phyloP scores from a whole-genome alignment of 2,888 invertebrate species.

The Auanema sp. region DNA sequence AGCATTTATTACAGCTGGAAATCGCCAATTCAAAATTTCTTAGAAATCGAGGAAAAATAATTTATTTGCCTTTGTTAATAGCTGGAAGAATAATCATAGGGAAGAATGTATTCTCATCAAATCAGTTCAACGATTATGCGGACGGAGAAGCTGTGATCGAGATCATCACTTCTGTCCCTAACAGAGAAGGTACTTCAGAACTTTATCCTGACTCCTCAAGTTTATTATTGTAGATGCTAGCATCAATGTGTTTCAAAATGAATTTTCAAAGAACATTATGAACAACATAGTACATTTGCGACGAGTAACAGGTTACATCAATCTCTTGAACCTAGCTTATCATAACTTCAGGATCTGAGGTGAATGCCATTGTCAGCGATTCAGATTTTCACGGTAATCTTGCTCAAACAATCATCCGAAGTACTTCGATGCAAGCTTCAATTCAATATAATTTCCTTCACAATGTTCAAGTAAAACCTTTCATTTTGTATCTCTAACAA shows the following conservation, averaged over 20 bases:
- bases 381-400: slow-evolving; percentile 16
- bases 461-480: slow-evolving; percentile 18
- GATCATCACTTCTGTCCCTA: background rate
- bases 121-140: slow-evolving; percentile 18
- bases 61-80: slow-evolving; percentile 6
- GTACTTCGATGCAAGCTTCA: background rate
- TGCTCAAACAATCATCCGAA: slow-evolving; percentile 12
- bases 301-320: slow-evolving; percentile 6
- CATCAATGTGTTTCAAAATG: slow-evolving; percentile 2
- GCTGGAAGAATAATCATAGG: background rate
- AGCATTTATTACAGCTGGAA: slow-evolving; percentile 16
- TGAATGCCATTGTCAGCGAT: background rate
- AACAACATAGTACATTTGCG: slow-evolving; percentile 14
- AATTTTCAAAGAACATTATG: slow-evolving; percentile 17
- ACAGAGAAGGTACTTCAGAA: background rate
- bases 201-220: background rate
- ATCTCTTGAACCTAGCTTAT: too few relatives aligned
- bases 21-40: slow-evolving; percentile 22
- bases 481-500: background rate
- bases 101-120: slow-evolving; percentile 6
- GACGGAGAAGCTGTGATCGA: slow-evolving; percentile 10
- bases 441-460: slow-evolving; percentile 15
- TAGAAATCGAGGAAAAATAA: slow-evolving; percentile 27
- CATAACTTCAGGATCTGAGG: slow-evolving; percentile 5
- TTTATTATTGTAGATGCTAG: slow-evolving; percentile 9